phyloP scores from a whole-genome alignment of 2,113 vertebrate genomes.

The Conger conger region DNA sequence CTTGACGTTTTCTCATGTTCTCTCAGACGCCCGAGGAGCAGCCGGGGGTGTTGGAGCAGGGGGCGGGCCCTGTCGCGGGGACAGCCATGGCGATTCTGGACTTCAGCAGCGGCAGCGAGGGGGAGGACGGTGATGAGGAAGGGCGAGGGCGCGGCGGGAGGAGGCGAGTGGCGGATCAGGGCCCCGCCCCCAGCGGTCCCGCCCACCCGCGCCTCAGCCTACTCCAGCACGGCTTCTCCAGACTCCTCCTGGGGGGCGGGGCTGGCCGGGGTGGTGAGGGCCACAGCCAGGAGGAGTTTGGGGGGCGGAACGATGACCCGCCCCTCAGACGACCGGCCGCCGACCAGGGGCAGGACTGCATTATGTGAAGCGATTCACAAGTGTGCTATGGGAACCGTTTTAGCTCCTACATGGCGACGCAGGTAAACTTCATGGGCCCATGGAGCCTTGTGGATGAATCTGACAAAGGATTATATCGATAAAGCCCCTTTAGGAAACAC shows the following conservation, averaged over 20 bases:
- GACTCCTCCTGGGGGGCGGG: conserved; percentile 67
- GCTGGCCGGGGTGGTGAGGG: conserved; percentile 25
- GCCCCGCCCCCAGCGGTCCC: conserved; percentile 3
- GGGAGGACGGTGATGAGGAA: conserved; percentile 61
- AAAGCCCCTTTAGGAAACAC: no score
- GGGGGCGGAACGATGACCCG: background rate
- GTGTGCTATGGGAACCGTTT: no score
- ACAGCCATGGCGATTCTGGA: conserved; percentile 52
- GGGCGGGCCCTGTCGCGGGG: background rate
- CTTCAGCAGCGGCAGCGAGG: conserved; percentile 83
- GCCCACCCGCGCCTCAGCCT: conserved; percentile 67
- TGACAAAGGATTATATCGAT: conserved; percentile 46
- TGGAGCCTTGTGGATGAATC: no score
- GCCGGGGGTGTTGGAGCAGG: background rate
- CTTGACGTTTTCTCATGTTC: conserved; percentile 31
- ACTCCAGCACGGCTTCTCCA: conserved; percentile 80
- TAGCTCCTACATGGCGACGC: no score
- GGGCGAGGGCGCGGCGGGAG: conserved; percentile 41
- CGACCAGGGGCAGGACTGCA: conserved; percentile 22
- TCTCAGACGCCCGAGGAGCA: conserved; percentile 45
- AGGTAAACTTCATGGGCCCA: no score
- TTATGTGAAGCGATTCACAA: conserved; percentile 57
- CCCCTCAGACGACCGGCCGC: background rate
- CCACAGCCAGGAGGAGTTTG: background rate
- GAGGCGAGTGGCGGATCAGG: background rate